phyloP scores from a whole-genome alignment of 2,113 vertebrate genomes.

The Petromus typicus region DNA sequence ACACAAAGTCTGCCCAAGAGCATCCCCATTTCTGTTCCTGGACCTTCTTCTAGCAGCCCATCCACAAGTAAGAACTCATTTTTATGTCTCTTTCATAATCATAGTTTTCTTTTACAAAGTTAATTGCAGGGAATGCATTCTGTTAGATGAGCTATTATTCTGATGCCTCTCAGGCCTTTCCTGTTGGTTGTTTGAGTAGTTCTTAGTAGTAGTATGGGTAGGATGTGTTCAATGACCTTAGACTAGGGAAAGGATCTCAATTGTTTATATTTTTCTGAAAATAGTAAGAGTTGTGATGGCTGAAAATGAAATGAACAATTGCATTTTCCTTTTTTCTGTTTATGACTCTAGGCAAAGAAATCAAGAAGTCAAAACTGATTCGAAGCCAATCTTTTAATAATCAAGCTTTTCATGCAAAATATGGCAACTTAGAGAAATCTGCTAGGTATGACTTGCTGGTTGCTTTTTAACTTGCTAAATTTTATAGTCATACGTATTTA shows the following conservation, averaged over 20 bases:
- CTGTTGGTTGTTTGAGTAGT: neutral
- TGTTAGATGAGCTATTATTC: neutral
- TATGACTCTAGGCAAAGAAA: conserved; percentile 92
- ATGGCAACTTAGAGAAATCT: conserved; percentile 91
- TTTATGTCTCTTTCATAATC: neutral
- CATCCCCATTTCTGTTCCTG: conserved; percentile 89
- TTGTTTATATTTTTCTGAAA: neutral
- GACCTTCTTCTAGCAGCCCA: conserved; percentile 83
- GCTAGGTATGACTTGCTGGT: conserved; percentile 87
- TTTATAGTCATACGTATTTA: neutral
- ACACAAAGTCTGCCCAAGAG: conserved; percentile 87
- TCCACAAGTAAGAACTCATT: conserved; percentile 85
- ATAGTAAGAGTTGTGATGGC: neutral
- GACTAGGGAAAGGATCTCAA: neutral
- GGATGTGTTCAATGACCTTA: neutral
- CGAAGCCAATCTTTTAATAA: conserved; percentile 96
- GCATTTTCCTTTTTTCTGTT: conserved; percentile 64
- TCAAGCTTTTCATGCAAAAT: conserved; percentile 93
- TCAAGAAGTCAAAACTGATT: conserved; percentile 94
- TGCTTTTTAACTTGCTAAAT: conserved; percentile 18
- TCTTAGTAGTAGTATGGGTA: neutral
- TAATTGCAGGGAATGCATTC: neutral
- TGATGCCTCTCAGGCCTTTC: neutral
- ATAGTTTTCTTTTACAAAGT: neutral
- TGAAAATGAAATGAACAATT: neutral